phyloP scores from a whole-genome alignment of 2,113 vertebrate genomes.

The Podarcis muralis region DNA sequence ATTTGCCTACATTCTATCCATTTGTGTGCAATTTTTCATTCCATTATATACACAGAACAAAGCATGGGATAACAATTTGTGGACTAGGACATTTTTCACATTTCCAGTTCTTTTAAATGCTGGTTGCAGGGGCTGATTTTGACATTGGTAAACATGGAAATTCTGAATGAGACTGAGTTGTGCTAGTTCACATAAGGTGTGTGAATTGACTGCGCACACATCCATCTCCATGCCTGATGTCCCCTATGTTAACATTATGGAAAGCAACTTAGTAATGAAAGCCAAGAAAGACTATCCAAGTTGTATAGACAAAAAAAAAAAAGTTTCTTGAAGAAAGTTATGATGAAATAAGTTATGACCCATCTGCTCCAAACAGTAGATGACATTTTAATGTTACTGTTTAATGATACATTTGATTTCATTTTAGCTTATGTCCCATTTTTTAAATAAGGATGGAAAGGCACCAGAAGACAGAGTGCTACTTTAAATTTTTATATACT shows the following conservation, averaged over 20 bases:
- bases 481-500: slow-evolving; percentile 60
- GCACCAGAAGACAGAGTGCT: slow-evolving; percentile 53
- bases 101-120: neutral
- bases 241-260: slow-evolving; percentile 22
- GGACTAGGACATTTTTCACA: neutral
- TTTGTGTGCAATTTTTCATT: neutral
- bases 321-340: slow-evolving; percentile 50
- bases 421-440: slow-evolving; percentile 57
- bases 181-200: neutral
- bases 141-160: neutral
- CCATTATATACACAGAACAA: slow-evolving; percentile 2
- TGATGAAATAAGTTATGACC: slow-evolving; percentile 61
- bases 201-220: neutral
- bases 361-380: slow-evolving; percentile 61
- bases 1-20: neutral
- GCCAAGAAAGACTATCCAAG: slow-evolving; percentile 29
- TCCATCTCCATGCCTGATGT: neutral
- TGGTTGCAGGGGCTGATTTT: neutral
- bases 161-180: neutral
- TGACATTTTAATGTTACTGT: slow-evolving; percentile 66
- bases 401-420: slow-evolving; percentile 70
- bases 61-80: neutral
- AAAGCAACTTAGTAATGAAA: slow-evolving; percentile 38
- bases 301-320: slow-evolving; percentile 46
- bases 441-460: slow-evolving; percentile 48